Percentiles rank a stretch among this genome's conserved stretches.
Conservation (phyloP, 2,888 invertebrate species). For the Timema cristinae region DNA sequence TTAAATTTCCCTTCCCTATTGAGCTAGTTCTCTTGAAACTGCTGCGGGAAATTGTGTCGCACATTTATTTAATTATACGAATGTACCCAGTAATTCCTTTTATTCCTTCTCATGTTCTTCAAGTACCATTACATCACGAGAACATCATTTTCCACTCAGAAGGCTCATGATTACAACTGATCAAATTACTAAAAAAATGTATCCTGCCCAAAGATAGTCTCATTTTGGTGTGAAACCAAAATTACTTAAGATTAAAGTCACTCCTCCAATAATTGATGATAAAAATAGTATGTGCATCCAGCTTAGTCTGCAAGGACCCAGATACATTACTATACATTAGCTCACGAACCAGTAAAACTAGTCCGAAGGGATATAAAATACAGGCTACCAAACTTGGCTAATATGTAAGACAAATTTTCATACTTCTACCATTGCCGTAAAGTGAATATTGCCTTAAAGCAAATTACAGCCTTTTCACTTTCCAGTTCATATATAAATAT, state of each 20-base stretch:
- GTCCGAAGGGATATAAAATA: too few relatives aligned
- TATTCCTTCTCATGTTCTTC: background rate
- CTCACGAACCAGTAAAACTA: too few relatives aligned
- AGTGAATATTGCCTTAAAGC: too few relatives aligned
- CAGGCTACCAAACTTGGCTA: too few relatives aligned
- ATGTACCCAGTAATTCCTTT: background rate
- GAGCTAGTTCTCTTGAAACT: background rate
- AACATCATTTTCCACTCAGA: background rate
- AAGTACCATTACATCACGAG: background rate
- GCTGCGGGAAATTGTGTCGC: background rate
- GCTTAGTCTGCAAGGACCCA: too few relatives aligned
- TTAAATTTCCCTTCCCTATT: background rate
- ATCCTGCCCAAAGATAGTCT: background rate
- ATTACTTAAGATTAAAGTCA: background rate
- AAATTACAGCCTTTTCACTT: too few relatives aligned
- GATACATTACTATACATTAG: too few relatives aligned
- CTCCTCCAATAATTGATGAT: too few relatives aligned
- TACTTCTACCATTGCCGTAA: too few relatives aligned
- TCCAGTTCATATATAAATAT: too few relatives aligned
- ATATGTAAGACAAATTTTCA: too few relatives aligned
- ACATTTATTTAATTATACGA: background rate
- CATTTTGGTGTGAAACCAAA: background rate
- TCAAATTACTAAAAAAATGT: background rate
- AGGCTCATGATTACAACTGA: background rate
- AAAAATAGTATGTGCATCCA: too few relatives aligned